Conservation (phyloP, 2,797 vertebrate species). For the Rhodeus uyekii region DNA sequence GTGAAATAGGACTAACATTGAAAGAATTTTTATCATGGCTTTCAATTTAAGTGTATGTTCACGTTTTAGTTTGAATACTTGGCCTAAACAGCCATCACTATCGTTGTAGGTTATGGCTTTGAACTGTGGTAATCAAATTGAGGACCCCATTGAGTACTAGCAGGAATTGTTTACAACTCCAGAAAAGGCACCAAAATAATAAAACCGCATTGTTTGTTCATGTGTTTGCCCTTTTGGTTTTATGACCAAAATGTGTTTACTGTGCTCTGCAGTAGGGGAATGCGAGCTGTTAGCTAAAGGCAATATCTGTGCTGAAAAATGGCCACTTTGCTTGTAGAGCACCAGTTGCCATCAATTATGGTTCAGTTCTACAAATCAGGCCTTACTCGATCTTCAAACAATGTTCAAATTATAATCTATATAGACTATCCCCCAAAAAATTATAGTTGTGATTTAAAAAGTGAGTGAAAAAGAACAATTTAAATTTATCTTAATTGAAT, state of each 20-base stretch:
- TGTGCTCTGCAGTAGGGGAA: not conserved
- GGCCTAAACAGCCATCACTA: not conserved
- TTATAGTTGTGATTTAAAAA: not conserved
- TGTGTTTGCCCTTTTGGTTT: constrained; percentile 1
- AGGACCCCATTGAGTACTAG: not conserved
- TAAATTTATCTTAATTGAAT: too few species aligned
- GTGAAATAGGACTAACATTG: not conserved
- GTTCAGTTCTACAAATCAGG: not conserved
- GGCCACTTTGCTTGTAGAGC: not conserved
- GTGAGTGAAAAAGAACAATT: not conserved
- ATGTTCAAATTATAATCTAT: not conserved
- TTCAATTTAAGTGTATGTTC: not conserved
- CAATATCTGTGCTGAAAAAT: constrained; percentile 13
- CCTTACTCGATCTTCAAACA: constrained; percentile 7
- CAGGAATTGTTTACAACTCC: not conserved
- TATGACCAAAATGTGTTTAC: not conserved
- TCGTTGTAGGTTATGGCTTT: not conserved
- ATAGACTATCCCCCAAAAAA: not conserved
- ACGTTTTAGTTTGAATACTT: not conserved
- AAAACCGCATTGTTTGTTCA: not conserved
- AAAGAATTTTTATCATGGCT: not conserved
- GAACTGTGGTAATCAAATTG: not conserved
- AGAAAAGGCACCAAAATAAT: not conserved
- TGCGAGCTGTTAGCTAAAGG: not conserved
- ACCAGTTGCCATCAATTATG: not conserved